A percentile compares a stretch with the other conserved stretches of the same genome.
phyloP scores from a whole-genome alignment of 2,888 invertebrate species.

The Diabrotica balteata region DNA sequence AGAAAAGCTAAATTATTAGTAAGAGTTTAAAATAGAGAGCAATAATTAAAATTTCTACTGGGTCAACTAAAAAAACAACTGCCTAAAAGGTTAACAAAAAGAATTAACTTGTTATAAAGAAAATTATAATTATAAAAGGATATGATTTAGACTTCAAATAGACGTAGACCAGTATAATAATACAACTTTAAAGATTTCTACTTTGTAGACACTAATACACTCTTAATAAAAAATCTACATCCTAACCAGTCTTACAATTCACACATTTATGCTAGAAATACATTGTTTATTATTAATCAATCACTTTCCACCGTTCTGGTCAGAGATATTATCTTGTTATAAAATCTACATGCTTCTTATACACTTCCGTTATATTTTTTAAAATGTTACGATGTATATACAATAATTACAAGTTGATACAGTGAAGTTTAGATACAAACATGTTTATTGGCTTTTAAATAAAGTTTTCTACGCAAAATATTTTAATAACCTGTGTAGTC shows the following conservation, averaged over 20 bases:
- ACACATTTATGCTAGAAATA: conserved; percentile 54
- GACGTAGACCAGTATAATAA: too few species aligned
- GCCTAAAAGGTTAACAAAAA: too few species aligned
- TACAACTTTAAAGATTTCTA: neutral
- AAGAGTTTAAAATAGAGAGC: too few species aligned
- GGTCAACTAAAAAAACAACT: too few species aligned
- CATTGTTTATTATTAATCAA: conserved; percentile 8
- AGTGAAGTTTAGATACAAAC: neutral
- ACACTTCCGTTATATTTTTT: conserved; percentile 15
- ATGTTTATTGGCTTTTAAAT: too few species aligned
- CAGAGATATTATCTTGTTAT: conserved; percentile 7
- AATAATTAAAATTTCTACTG: too few species aligned
- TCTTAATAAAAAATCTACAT: conserved; percentile 37
- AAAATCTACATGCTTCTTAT: conserved; percentile 14
- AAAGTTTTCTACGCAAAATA: too few species aligned
- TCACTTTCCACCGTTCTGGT: conserved; percentile 3
- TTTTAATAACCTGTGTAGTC: too few species aligned
- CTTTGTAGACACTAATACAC: neutral
- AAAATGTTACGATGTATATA: conserved; percentile 39
- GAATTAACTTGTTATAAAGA: too few species aligned
- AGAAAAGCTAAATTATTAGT: too few species aligned
- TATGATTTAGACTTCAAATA: too few species aligned
- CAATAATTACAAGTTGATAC: conserved; percentile 42
- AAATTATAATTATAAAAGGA: too few species aligned
- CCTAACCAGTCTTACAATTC: conserved; percentile 61